Base-by-base conservation (phyloP, 2,113 vertebrate species). In the Chloroceryle aenea region DNA sequence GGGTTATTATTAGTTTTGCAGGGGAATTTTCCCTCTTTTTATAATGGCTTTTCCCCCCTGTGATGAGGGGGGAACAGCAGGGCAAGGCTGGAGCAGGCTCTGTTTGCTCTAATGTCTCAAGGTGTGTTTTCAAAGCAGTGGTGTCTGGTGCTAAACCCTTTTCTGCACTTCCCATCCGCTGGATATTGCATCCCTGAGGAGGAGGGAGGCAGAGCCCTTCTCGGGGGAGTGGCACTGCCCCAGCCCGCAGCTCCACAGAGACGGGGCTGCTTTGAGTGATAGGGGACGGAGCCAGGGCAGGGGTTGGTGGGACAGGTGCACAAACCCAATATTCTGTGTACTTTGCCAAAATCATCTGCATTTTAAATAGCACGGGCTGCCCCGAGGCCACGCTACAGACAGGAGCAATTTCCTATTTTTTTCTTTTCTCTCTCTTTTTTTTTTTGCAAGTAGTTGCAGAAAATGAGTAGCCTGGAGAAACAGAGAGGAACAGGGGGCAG, bases 11-110 rank as follows among this genome's bases (percentile, higher is more conserved):
- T 67, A 34, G 30, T 80, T 96, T 96, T 96, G 80, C 69, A 93
- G 74, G 66, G 85, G 92, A 97, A 96, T 96, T 61, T 95, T 82
- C 96, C 90, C 80, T 87, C 73, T 75, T 95, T 89, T 90, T 82
- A 45, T 71, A 96, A 93, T 95, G 90, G 88, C 81, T 93, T 92
- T 93, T 75, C 23, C 84, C 80, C 81, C 90, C 82, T 0, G 27
- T 15, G 91, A 66, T 1, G 13, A 61, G 52, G 71, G 68, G 83
- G 68, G 68, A 55, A 86, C 1, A 0, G 2, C 43, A 34, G 93
- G 89, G 89, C 93, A 95, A 85, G 81, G 82, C 82, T 85, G 91
- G 85, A 93, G 87, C 87, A 17, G 79, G 58, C 75, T 85, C 30
- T 69, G 87, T 89, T 91, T 89, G 89, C 93, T 94, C 90, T 50